Percentiles rank a stretch among this genome's conserved stretches.
phyloP scores from a whole-genome alignment of 2,113 vertebrate species.

The Ptychochromis oligacanthus region DNA sequence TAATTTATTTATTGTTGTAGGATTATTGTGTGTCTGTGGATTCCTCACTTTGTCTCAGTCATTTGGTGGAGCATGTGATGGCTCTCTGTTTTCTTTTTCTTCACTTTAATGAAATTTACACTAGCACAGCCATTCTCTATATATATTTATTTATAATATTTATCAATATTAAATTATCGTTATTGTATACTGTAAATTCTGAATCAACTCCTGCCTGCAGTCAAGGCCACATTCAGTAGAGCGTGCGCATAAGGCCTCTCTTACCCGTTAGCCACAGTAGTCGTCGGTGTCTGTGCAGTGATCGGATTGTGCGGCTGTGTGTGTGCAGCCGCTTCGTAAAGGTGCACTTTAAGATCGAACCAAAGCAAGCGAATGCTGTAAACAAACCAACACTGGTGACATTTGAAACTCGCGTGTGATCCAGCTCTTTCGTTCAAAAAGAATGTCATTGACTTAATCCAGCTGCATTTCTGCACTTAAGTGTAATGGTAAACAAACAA shows the following conservation, averaged over 20 bases:
- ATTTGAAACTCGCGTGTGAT: neutral
- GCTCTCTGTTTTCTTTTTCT: constrained; percentile 1
- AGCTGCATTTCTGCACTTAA: neutral
- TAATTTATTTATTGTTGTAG: constrained; percentile 63
- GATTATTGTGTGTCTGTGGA: constrained; percentile 24
- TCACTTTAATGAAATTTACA: neutral
- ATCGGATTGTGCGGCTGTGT: neutral
- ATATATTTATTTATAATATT: constrained; percentile 13
- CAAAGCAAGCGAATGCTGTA: constrained; percentile 47
- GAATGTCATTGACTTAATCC: neutral
- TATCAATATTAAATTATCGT: neutral
- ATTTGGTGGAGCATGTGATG: neutral
- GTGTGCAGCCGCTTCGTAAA: constrained; percentile 4
- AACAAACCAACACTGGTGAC: neutral
- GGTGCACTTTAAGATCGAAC: constrained; percentile 56
- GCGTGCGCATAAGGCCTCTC: neutral
- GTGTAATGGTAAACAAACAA: neutral
- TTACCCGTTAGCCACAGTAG: neutral
- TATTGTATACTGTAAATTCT: neutral
- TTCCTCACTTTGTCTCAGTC: neutral
- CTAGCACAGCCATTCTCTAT: neutral
- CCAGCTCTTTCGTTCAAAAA: neutral
- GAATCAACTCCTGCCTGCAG: neutral
- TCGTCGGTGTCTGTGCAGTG: neutral
- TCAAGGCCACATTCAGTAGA: neutral